Evolutionary conservation across 2,888 invertebrate species (phyloP), one percentile per base, ranked within the genome.

Genomic region (Drosophila monieri): DNA sequence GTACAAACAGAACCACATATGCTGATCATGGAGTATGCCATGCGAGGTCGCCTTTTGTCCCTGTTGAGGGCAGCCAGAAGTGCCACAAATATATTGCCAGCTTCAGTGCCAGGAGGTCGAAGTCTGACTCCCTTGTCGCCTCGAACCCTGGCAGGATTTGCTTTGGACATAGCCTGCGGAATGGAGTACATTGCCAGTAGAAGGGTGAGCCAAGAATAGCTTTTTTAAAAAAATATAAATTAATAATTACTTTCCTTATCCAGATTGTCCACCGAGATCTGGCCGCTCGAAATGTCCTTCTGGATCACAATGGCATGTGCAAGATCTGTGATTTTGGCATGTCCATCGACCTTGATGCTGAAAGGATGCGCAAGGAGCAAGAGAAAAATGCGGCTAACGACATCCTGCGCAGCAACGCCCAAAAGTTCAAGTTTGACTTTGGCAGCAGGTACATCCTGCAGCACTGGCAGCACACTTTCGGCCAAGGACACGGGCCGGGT

Each of bases 281-380:
- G 54, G 97, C 97, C 0, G 96, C 96, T 0, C 93, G 97, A 55
- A 97, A 97, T 91, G 94, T 97, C 15, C 92, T 97, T 12, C 94
- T 97, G 5, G 96, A 96, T 90, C 96, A 96, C 91, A 96, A 96
- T 91, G 96, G 96, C 89, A 93, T 96, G 66, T 96, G 96, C 91
- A 97, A 97, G 93, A 96, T 97, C 73, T 96, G 96, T 2, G 97
- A 97, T 92, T 97, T 97, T 91, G 97, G 97, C 62, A 95, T 97
- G 94, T 96, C 96, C 10, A 93, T 96, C 59, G 94, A 94, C 76
- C 94, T 92, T 90, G 94, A 92, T 65, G 88, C 85, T 18, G 84
- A 88, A 49, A 83, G 88, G 18, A 78, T 89, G 65, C 88, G 80
- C 15, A 85, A 87, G 62, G 89, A 86, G 64, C 80, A 65, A 74